phyloP scores from a whole-genome alignment of 2,888 invertebrate genomes.

The Frankliniella fusca region DNA sequence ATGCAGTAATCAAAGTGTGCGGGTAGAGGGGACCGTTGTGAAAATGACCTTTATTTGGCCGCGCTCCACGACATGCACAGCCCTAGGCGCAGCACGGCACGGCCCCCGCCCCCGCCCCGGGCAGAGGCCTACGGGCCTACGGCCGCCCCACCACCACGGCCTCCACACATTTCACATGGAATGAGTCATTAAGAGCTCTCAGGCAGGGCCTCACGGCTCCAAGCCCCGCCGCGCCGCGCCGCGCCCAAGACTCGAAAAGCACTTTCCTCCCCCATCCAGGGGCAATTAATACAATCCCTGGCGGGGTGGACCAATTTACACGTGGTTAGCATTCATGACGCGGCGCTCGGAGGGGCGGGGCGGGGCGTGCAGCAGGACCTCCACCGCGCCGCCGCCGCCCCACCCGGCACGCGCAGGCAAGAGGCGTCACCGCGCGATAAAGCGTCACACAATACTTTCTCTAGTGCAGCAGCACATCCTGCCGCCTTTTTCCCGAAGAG shows the following conservation, averaged over 20 bases:
- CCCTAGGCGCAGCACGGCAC: too few species aligned
- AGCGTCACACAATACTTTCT: too few species aligned
- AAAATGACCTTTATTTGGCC: neutral
- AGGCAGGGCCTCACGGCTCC: neutral
- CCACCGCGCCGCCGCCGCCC: neutral
- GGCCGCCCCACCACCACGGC: neutral
- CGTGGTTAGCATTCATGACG: constrained; percentile 19
- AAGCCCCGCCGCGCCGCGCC: neutral
- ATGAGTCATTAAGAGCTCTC: neutral
- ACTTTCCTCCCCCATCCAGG: neutral
- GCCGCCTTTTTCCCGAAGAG: too few species aligned
- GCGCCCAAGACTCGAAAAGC: neutral
- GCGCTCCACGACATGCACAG: neutral
- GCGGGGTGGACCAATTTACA: constrained; percentile 15
- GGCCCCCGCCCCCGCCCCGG: neutral
- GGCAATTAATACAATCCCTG: constrained; percentile 14
- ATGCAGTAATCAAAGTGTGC: too few species aligned
- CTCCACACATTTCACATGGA: constrained; percentile 6
- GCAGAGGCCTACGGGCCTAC: neutral
- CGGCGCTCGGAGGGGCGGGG: neutral
- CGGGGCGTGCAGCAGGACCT: neutral
- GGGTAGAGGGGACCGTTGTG: too few species aligned
- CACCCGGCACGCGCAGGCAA: too few species aligned
- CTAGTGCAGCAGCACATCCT: too few species aligned
- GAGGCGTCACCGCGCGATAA: too few species aligned